Base-by-base conservation (phyloP, 2,888 invertebrate species). In the Nomada ferruginata region DNA sequence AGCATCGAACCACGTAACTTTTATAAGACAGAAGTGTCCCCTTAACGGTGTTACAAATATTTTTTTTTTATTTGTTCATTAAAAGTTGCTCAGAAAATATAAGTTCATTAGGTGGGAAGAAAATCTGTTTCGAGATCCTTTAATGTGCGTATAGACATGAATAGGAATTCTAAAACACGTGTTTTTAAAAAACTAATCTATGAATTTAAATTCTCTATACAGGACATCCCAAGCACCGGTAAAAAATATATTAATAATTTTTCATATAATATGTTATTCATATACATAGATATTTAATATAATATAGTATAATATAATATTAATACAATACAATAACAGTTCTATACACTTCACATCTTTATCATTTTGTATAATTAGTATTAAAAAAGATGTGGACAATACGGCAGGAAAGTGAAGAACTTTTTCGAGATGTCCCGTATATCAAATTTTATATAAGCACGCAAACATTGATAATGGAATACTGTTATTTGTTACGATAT, bases 71-170 rank as follows among this genome's bases (percentile, higher is more conserved):
- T 72, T 63, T 55, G 52, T 29, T 63, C 59, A 50, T 77, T 77
- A 78, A 85, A 84, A 85, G 73, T 81, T 75, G 53, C 26, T 85
- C 78, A 78, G 66, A 85, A 85, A 85, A 85, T 85, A 85, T 78
- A 61, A 68, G 42, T 61, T 72, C 11, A 61, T 83, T 68, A 65
- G 74, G 59, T 75, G n/a, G 69, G 65, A 80, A 71, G 55, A 68
- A 83, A 80, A 55, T 75, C 15, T 57, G 69, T 70, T 76, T 79
- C 55, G 71, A 79, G 83, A 83, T 79, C 64, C 76, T 71, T 73
- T 61, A 55, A 63, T 70, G 71, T 53, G n/a, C 42, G 53, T 57
- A 69, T 23, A 66, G 57, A 61, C 64, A 52, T 74, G 18, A 59
- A 60, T 60, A 69, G 74, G 71, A 80, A 83, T 72, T 80, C 42